phyloP scores from a whole-genome alignment of 2,888 invertebrate species.

The Sesamia inferens region DNA sequence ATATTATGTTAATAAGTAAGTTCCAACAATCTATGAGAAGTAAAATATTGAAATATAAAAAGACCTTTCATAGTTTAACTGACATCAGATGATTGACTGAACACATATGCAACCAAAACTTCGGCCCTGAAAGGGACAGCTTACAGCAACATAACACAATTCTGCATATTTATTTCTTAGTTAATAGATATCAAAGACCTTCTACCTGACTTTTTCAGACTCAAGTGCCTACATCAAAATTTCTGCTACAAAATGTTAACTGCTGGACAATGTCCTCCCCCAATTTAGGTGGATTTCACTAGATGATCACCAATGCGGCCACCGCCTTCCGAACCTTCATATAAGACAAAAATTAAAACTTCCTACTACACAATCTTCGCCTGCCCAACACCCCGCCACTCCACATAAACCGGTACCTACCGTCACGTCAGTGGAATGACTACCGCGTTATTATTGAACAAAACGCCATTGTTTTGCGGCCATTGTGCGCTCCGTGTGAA shows the following conservation, averaged over 20 bases:
- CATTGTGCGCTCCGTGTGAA: conserved; percentile 77
- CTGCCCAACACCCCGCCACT: neutral
- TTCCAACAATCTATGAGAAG: neutral
- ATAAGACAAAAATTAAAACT: neutral
- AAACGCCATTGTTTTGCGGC: conserved; percentile 64
- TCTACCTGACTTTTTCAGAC: neutral
- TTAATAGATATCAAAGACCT: neutral
- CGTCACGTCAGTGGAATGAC: conserved; percentile 45
- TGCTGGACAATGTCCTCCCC: neutral
- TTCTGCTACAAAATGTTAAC: neutral
- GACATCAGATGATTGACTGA: neutral
- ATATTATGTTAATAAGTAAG: neutral
- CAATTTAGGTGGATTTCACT: neutral
- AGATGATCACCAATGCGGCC: neutral
- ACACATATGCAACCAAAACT: neutral
- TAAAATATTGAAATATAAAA: neutral
- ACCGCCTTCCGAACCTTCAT: neutral
- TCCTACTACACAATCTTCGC: neutral
- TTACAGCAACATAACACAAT: neutral
- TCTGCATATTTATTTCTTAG: neutral
- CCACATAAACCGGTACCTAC: neutral
- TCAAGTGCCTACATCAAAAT: neutral
- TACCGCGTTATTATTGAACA: conserved; percentile 58
- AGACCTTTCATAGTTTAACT: neutral
- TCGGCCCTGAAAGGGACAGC: neutral